Evolutionary conservation across 2,888 invertebrate species (phyloP), one percentile per base, ranked within the genome.

Genomic region (Drosophila engyochracea): DNA sequence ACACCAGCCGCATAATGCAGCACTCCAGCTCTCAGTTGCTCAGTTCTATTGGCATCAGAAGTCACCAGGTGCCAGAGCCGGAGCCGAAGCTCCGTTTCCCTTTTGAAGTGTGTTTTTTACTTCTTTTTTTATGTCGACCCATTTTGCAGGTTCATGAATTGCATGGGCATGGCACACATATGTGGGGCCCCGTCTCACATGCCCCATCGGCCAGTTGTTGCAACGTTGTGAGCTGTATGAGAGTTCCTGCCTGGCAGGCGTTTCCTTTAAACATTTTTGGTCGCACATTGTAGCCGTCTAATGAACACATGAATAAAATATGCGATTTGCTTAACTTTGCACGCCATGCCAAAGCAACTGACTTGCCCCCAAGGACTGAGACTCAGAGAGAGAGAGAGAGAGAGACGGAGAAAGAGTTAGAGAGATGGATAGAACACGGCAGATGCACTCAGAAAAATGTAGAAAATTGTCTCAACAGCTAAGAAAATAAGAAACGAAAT

Each of bases 271-370:
- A 86, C 87, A 90, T 90, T 87, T 87, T 88, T 83, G 88, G 90
- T 89, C 89, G 89, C 90, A 88, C 90, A 90, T 88, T 90, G 88
- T 90, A 88, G 90, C 90, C 79, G 81, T 89, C 90, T 88, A 88
- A 88, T 88, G 88, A 88, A 88, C 90, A 88, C 90, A 88, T 88
- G 88, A 90, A 88, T 88, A 88, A 88, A 88, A 88, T 88, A 88
- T 88, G 90, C 90, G 88, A 88, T 88, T 88, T 88, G 90, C 88
- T 88, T 83, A 90, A 88, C 90, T 90, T 87, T 88, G 81, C 90
- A 83, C 87, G 84, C 82, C 78, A 81, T 51, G 64, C 31, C 66
- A n/a, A 55, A 74, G 30, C 52, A 28, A 65, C 41, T 22, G 49
- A 22, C 35, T 49, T 57, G 57, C 52, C 28, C 47, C 25, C 16